Percentiles rank a stretch among this genome's conserved stretches.
These are phyloP conservation scores for Axis porcinus DNA, from an alignment of 2,113 vertebrate species.

Conservation along the genomic window DNA sequence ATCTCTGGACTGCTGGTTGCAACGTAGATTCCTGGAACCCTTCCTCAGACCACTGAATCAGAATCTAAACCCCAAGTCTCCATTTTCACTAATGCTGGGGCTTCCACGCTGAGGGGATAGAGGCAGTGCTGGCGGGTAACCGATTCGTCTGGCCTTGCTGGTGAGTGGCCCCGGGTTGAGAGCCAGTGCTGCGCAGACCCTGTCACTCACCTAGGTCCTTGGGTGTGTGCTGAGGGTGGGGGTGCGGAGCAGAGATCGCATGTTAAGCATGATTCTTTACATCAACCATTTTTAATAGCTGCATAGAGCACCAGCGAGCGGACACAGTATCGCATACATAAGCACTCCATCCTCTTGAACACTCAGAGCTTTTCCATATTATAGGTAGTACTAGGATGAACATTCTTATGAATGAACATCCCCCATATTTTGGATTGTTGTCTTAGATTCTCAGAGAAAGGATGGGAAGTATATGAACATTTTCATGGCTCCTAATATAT, in stretches of 20 bases:
- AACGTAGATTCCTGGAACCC: too few relatives aligned
- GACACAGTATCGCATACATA: not conserved
- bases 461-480: not conserved
- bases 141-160: not conserved
- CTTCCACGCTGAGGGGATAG: too few relatives aligned
- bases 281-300: not conserved
- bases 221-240: not conserved
- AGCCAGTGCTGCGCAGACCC: not conserved
- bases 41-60: too few relatives aligned
- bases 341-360: not conserved
- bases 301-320: accelerated
- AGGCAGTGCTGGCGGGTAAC: not conserved
- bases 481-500: not conserved
- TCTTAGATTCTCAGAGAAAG: not conserved
- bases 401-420: not conserved
- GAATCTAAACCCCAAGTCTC: too few relatives aligned
- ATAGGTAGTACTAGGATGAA: not conserved
- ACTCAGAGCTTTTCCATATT: accelerated
- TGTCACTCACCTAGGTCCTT: not conserved
- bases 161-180: not conserved
- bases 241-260: not conserved
- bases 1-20: too few relatives aligned
- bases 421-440: not conserved
- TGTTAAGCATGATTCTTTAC: not conserved
- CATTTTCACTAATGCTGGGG: too few relatives aligned